Evolutionary conservation across 2,888 invertebrate species (phyloP), one percentile per base, ranked within the genome.

Genomic region (Hirtodrosophila confusa): DNA sequence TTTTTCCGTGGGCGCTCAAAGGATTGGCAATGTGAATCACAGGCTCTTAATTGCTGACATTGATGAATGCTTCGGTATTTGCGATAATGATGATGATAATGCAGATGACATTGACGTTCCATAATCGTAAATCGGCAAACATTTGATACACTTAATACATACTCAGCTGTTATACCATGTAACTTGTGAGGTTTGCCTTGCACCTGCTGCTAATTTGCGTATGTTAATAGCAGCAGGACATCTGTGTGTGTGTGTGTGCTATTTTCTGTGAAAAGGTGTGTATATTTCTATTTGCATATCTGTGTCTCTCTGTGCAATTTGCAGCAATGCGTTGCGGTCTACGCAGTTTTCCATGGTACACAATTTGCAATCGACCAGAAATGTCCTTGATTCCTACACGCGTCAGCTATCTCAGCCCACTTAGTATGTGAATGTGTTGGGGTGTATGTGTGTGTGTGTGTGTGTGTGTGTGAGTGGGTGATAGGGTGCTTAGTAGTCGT

Each of bases 301-400:
- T 50, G 49, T 47, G 27, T 31, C 27, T 55, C 45, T 27, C 29
- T 40, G 48, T 62, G 48, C 23, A 37, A 37, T 63, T 43, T 17
- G n/a, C 37, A 51, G 29, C 37, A 33, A 40, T 57, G 35, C 31
- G 35, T 44, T 64, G 69, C 41, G 45, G 60, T 63, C 55, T 54
- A 37, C 36, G 40, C 37, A 48, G 17, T 44, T 31, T 40, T 37
- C 43, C 35, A 35, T 50, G 62, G 49, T 45, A 39, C 65, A 58
- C 58, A 76, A 83, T 84, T 69, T 72, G 72, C 84, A 67, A 66
- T 65, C 54, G 66, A 47, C 24, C 58, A 12, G 43, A 37, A 51
- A 67, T 55, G 74, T 69, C 80, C 85, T 88, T 84, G 82, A 77
- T 75, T 51, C 35, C 23, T 41, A 53, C 55, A 70, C 53, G 72